phyloP scores from a whole-genome alignment of 2,888 invertebrate species.

The Ommatoiulus sabulosus region DNA sequence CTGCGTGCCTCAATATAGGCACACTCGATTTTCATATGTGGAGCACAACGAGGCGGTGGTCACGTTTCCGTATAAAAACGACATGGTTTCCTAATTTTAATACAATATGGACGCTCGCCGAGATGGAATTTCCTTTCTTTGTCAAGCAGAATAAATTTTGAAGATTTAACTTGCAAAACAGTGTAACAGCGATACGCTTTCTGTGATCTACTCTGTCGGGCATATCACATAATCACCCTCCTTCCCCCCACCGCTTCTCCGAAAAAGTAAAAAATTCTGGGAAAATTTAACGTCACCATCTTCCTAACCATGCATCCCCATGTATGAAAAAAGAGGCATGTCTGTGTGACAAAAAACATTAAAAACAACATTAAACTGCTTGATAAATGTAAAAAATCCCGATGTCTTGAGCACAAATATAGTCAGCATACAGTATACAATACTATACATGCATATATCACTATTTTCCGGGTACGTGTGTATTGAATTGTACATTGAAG shows the following conservation, averaged over 20 bases:
- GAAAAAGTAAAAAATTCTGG: too few relatives aligned
- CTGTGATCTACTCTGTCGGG: not conserved
- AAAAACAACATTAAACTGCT: not conserved
- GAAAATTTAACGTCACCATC: too few relatives aligned
- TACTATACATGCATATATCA: too few relatives aligned
- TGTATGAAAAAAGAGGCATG: too few relatives aligned
- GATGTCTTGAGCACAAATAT: too few relatives aligned
- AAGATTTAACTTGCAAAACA: slow-evolving; percentile 27
- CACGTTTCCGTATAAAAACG: slow-evolving; percentile 28
- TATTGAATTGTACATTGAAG: too few relatives aligned
- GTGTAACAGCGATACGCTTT: not conserved
- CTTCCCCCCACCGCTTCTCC: too few relatives aligned
- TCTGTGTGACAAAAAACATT: too few relatives aligned
- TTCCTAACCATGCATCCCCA: too few relatives aligned
- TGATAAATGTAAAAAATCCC: not conserved
- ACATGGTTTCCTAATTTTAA: slow-evolving; percentile 28
- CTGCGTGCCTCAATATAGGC: not conserved
- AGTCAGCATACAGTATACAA: too few relatives aligned
- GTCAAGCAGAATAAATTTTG: slow-evolving; percentile 16
- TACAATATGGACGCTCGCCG: slow-evolving; percentile 25
- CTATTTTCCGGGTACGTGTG: too few relatives aligned
- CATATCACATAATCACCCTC: not conserved
- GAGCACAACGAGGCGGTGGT: slow-evolving; percentile 4
- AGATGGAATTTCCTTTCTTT: slow-evolving; percentile 22
- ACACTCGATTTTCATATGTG: not conserved